phyloP scores from a whole-genome alignment of 2,113 vertebrate species.

The Axis porcinus region DNA sequence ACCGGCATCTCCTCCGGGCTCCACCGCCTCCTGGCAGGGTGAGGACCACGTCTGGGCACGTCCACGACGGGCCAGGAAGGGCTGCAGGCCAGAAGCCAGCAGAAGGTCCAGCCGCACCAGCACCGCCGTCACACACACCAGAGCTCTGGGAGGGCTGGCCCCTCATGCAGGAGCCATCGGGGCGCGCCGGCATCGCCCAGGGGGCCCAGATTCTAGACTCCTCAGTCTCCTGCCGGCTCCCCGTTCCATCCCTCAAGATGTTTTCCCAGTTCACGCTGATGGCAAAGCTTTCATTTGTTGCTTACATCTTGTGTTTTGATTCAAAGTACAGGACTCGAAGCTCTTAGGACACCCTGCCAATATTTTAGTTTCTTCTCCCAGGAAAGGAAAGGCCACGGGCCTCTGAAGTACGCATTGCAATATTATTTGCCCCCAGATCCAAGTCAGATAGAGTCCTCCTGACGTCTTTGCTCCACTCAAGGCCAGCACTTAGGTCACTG shows the following conservation, averaged over 20 bases:
- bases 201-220: background rate
- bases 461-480: conserved; percentile 22
- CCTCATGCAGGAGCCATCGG: background rate
- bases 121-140: background rate
- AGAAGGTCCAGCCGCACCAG: background rate
- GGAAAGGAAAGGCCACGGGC: conserved; percentile 16
- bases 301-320: conserved; percentile 40
- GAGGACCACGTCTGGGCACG: accelerated
- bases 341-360: background rate
- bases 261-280: background rate
- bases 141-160: background rate
- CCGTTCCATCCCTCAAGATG: background rate
- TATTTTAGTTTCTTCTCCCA: conserved; percentile 25
- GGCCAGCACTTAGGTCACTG: conserved; percentile 36
- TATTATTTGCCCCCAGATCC: background rate
- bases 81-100: background rate
- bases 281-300: background rate
- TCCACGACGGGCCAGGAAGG: accelerated
- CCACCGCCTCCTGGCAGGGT: background rate
- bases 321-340: conserved; percentile 23
- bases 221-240: background rate
- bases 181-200: background rate
- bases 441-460: background rate
- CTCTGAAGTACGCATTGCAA: background rate
- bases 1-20: background rate